Conservation (phyloP, 2,797 vertebrate species). For the Acanthurus lineatus region DNA sequence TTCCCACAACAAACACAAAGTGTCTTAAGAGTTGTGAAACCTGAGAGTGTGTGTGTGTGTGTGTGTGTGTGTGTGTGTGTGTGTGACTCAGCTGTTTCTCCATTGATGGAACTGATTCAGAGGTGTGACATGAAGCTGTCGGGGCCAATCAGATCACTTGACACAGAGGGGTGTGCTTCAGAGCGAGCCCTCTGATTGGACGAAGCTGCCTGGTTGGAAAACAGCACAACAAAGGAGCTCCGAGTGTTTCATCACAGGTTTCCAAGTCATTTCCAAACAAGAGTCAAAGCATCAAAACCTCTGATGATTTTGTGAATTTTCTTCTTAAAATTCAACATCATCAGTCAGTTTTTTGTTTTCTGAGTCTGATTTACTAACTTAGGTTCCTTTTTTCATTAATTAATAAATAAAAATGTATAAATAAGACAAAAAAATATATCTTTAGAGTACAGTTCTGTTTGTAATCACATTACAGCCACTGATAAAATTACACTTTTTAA, state of each 20-base stretch:
- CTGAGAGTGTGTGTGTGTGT: constrained; percentile 48
- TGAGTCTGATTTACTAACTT: too few species aligned
- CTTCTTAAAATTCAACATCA: neutral
- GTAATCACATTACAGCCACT: neutral
- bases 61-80: constrained; percentile 50
- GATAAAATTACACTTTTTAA: neutral
- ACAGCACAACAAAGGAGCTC: constrained; percentile 51
- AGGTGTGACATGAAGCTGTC: constrained; percentile 3
- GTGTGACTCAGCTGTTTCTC: constrained; percentile 79
- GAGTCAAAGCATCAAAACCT: neutral
- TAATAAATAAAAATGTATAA: too few species aligned
- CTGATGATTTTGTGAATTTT: neutral
- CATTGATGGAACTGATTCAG: constrained; percentile 36
- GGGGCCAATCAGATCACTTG: constrained; percentile 61
- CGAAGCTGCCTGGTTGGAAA: constrained; percentile 21
- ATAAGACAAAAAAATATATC: neutral
- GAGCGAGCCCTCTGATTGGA: constrained; percentile 65
- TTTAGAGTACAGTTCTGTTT: neutral
- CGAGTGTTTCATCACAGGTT: constrained; percentile 48
- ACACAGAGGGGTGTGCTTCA: constrained; percentile 58
- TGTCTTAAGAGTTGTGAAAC: constrained; percentile 72
- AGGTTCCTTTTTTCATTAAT: too few species aligned
- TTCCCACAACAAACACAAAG: constrained; percentile 61
- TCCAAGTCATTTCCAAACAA: neutral
- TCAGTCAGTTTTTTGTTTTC: too few species aligned